phyloP scores from a whole-genome alignment of 2,888 invertebrate genomes.

The Synanthedon vespiformis region DNA sequence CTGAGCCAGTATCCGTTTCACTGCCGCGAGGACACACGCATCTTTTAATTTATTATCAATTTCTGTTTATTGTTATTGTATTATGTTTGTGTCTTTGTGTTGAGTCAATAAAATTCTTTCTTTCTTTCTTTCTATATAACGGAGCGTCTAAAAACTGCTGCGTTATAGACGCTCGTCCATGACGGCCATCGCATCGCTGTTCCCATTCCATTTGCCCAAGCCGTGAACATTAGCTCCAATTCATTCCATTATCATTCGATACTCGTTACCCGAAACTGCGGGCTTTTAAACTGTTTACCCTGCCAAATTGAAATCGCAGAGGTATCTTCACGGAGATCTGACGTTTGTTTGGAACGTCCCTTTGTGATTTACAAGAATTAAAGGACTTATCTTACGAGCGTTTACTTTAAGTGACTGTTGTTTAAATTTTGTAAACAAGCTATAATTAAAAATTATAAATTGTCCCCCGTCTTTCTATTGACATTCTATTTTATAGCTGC shows the following conservation, averaged over 20 bases:
- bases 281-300: slow-evolving; percentile 31
- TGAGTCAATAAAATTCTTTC: too few species aligned
- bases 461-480: too few species aligned
- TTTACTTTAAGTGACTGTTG: too few species aligned
- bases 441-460: neutral
- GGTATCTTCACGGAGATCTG: slow-evolving; percentile 5
- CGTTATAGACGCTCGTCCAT: slow-evolving; percentile 3
- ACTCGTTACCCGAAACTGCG: slow-evolving; percentile 29
- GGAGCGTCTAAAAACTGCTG: neutral
- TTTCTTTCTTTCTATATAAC: too few species aligned
- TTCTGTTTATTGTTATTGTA: too few species aligned
- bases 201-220: slow-evolving; percentile 2
- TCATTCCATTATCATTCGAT: slow-evolving; percentile 43
- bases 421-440: neutral
- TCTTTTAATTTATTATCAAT: too few species aligned
- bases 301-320: slow-evolving; percentile 12
- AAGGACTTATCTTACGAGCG: neutral
- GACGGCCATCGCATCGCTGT: neutral
- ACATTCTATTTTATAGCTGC: too few species aligned
- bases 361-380: neutral
- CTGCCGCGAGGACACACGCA: too few species aligned
- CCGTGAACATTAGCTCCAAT: slow-evolving; percentile 36
- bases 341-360: slow-evolving; percentile 4
- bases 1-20: too few species aligned
- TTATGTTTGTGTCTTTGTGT: too few species aligned